phyloP scores from a whole-genome alignment of 2,888 invertebrate species.

The Drosophila macrothrix region DNA sequence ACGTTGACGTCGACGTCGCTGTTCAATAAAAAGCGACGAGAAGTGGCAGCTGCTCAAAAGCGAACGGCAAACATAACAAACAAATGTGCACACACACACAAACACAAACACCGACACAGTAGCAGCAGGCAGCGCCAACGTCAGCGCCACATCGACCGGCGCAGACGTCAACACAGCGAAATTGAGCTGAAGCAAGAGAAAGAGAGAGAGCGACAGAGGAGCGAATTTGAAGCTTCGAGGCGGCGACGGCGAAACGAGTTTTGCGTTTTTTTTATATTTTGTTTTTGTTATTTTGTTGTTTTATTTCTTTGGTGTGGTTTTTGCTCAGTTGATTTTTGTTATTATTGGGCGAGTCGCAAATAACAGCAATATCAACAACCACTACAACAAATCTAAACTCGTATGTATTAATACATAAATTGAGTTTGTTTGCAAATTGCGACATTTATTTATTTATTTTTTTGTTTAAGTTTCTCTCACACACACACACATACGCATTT shows the following conservation, averaged over 20 bases:
- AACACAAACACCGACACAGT: conserved; percentile 8
- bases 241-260: conserved; percentile 48
- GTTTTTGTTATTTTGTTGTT: conserved; percentile 8
- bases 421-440: conserved; percentile 69
- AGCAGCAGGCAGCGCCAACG: conserved; percentile 36
- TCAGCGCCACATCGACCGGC: conserved; percentile 64
- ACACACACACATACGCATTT: conserved; percentile 11
- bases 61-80: conserved; percentile 61
- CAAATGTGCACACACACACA: conserved; percentile 42
- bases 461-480: conserved; percentile 33
- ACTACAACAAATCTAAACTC: conserved; percentile 5
- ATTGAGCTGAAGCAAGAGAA: conserved; percentile 23
- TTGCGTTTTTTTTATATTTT: conserved; percentile 27
- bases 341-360: conserved; percentile 45
- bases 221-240: conserved; percentile 25
- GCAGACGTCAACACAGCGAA: conserved; percentile 71
- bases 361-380: conserved; percentile 34
- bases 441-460: conserved; percentile 51
- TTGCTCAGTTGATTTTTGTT: conserved; percentile 36
- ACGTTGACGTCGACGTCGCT: conserved; percentile 37
- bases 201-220: conserved; percentile 32
- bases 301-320: conserved; percentile 26
- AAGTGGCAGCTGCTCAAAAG: conserved; percentile 53
- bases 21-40: conserved; percentile 25
- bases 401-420: conserved; percentile 62